Percentiles rank a stretch among this genome's conserved stretches.
phyloP scores from a whole-genome alignment of 2,888 invertebrate genomes.

The Acleris literana region DNA sequence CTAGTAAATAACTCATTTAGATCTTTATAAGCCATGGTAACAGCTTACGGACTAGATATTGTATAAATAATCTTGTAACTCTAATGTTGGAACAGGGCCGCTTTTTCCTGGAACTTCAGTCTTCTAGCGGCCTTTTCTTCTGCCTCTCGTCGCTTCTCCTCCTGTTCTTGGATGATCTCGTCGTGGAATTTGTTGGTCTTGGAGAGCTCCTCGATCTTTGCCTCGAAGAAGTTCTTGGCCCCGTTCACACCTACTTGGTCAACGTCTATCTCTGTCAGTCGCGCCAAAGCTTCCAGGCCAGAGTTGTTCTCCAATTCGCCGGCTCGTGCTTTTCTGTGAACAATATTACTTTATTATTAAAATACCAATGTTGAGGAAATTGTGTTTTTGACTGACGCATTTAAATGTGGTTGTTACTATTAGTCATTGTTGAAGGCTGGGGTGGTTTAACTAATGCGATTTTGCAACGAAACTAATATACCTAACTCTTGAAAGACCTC shows the following conservation, averaged over 20 bases:
- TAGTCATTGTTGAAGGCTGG: no score
- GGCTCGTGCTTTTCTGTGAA: slow-evolving; percentile 91
- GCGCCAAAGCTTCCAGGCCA: slow-evolving; percentile 93
- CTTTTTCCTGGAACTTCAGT: slow-evolving; percentile 94
- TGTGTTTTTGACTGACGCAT: no score
- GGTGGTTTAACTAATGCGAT: no score
- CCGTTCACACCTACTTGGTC: slow-evolving; percentile 97
- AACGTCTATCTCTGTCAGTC: slow-evolving; percentile 95
- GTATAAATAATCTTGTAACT: slow-evolving; percentile 49
- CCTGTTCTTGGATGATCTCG: slow-evolving; percentile 96
- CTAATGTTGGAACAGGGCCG: slow-evolving; percentile 88
- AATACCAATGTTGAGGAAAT: no score
- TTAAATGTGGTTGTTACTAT: no score
- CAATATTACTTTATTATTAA: background rate
- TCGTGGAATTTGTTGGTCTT: slow-evolving; percentile 95
- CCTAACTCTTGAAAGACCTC: no score
- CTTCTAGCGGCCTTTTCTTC: slow-evolving; percentile 92
- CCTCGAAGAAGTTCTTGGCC: slow-evolving; percentile 97
- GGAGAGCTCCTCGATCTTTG: slow-evolving; percentile 95
- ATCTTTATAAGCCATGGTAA: slow-evolving; percentile 68
- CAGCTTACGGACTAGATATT: slow-evolving; percentile 78
- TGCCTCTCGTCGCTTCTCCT: slow-evolving; percentile 91
- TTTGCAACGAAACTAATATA: no score
- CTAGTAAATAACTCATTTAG: slow-evolving; percentile 28
- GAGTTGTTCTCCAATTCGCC: slow-evolving; percentile 95